These are phyloP conservation scores for Eonycteris spelaea DNA, from an alignment of 2,113 vertebrate species.

Conservation along the genomic window DNA sequence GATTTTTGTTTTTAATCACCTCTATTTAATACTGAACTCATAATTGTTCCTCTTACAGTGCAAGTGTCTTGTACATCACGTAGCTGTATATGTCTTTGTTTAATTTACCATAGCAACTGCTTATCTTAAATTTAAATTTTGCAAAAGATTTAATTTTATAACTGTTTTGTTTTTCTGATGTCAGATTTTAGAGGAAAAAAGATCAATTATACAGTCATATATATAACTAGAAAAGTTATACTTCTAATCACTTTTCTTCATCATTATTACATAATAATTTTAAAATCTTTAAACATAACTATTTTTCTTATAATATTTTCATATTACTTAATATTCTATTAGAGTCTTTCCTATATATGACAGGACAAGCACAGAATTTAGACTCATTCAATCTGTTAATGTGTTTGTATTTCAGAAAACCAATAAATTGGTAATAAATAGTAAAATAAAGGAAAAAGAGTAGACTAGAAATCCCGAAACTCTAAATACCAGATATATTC, in stretches of 20 bases:
- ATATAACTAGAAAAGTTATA: neutral
- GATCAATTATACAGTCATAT: neutral
- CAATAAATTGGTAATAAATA: conserved; percentile 14
- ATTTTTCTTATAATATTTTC: conserved; percentile 14
- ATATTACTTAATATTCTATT: neutral
- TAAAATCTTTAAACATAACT: neutral
- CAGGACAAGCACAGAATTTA: neutral
- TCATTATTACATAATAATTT: neutral
- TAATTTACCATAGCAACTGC: neutral
- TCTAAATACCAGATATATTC: neutral
- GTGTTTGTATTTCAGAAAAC: conserved; percentile 38
- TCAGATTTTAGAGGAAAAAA: neutral
- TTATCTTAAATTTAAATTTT: conserved; percentile 44
- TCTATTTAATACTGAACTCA: conserved; percentile 1
- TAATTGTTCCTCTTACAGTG: neutral
- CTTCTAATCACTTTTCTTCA: conserved; percentile 8
- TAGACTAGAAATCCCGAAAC: neutral
- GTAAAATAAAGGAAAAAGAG: neutral
- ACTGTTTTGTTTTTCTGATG: neutral
- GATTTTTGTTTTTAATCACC: neutral
- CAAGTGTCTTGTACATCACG: neutral
- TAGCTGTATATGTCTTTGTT: neutral
- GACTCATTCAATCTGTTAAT: neutral
- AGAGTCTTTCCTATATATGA: neutral
- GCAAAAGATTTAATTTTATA: neutral